Conservation (phyloP, 23 tunicate genomes). For the Aplidium turbinatum region DNA sequence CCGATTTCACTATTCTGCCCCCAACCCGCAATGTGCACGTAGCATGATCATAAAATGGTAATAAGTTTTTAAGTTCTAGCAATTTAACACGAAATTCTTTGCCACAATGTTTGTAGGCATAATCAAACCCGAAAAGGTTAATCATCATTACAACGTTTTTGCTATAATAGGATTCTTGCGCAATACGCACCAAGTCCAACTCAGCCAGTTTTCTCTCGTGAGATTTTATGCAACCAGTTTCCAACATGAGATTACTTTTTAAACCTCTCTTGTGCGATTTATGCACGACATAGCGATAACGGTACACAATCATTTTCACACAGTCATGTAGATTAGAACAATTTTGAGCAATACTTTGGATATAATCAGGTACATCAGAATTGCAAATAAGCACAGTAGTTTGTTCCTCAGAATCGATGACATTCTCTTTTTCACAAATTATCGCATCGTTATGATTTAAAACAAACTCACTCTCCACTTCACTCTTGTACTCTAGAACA, state of each 20-base stretch:
- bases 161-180: conserved; percentile 16
- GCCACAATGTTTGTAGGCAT: conserved; percentile 3
- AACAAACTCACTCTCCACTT: not conserved
- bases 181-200: conserved; percentile 17
- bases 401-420: not conserved
- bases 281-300: conserved; percentile 9
- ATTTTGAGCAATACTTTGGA: not conserved
- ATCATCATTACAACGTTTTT: not conserved
- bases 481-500: not conserved
- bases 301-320: conserved; percentile 15
- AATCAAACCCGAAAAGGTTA: not conserved
- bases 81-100: not conserved
- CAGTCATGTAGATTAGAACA: not conserved
- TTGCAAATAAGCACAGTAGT: not conserved
- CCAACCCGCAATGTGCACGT: not conserved
- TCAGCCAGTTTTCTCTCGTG: not conserved
- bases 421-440: not conserved
- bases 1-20: conserved; percentile 6
- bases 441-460: not conserved
- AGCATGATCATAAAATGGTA: conserved; percentile 5
- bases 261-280: conserved; percentile 3
- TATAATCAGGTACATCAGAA: conserved; percentile 5
- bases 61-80: not conserved
- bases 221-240: not conserved
- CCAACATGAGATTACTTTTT: not conserved